Evolutionary conservation across 1,140 invertebrate genomes (phyloP), one percentile per base, ranked within the genome.

Genomic region (Mya arenaria): DNA sequence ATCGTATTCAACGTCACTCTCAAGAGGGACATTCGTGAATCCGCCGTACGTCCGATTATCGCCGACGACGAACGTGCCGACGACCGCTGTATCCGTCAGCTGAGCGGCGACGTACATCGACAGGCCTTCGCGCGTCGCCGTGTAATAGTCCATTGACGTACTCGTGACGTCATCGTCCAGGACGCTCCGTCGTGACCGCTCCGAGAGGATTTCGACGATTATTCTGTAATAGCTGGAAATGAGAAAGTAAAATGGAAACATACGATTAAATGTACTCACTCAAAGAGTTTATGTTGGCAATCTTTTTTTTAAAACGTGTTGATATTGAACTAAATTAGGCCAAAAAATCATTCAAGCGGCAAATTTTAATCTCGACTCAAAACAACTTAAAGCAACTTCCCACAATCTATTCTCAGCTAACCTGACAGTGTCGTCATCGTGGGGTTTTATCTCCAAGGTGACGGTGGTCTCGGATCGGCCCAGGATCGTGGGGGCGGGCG

Each of bases 81-180:
- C 94, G 5, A 94, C 93, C 93, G 98, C 98, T 41, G 94, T 93
- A 34, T 88, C 93, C n/a, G 48, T 48, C 72, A 98, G 93, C 91
- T 97, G 95, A 1, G 95, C 97, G 30, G 97, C 95, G 32, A 97
- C 95, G 86, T 98, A 98, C 90, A 96, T 97, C 17, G 95, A 94
- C 5, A 95, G 87, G 15, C 94, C 95, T 83, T 94, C 94, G 84
- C 93, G 93, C 73, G 90, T 91, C 1, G 95, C 95, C 88, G 94
- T 93, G 86, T 94, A 87, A 52, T 80, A 89, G 66, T 87, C 85
- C 13, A 52, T 37, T 10, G 74, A 37, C 6, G 85, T 58, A 5
- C 89, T 72, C 15, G 69, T 73, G 32, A 89, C 81, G 2, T 74
- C 66, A 30, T 69, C 58, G 13, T 68, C 41, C 17, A 73, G 39